phyloP scores from a whole-genome alignment of 2,113 vertebrate species.

The Laticauda colubrina region DNA sequence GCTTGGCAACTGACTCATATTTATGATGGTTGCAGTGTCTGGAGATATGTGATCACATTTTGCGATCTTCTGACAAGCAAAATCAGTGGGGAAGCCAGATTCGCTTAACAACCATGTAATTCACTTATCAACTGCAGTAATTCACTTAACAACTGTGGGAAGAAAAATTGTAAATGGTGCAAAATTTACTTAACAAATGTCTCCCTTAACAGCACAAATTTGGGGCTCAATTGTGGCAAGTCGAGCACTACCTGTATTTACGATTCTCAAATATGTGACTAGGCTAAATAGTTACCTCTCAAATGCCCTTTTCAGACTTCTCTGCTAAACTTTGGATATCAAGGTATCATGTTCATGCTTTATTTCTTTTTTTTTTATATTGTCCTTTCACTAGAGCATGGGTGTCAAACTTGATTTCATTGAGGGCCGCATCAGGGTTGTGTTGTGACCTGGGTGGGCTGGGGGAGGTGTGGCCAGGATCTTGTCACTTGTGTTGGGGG shows the following conservation, averaged over 20 bases:
- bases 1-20: neutral
- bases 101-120: neutral
- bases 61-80: neutral
- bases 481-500: too few species aligned
- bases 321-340: neutral
- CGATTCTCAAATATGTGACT: neutral
- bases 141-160: neutral
- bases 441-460: too few species aligned
- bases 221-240: too few species aligned
- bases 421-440: too few species aligned
- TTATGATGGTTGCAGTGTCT: neutral
- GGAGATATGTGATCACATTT: neutral
- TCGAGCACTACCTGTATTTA: neutral
- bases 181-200: neutral
- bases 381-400: neutral
- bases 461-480: too few species aligned
- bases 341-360: too few species aligned
- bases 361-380: neutral
- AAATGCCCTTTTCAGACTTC: neutral
- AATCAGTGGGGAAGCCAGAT: neutral
- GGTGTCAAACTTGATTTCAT: too few species aligned
- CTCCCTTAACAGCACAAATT: too few species aligned
- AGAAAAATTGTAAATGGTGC: neutral
- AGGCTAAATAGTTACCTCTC: neutral
- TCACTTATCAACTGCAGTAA: neutral